These are phyloP conservation scores for Neosalanx taihuensis DNA, from an alignment of 2,797 vertebrate species.

Conservation along the genomic window DNA sequence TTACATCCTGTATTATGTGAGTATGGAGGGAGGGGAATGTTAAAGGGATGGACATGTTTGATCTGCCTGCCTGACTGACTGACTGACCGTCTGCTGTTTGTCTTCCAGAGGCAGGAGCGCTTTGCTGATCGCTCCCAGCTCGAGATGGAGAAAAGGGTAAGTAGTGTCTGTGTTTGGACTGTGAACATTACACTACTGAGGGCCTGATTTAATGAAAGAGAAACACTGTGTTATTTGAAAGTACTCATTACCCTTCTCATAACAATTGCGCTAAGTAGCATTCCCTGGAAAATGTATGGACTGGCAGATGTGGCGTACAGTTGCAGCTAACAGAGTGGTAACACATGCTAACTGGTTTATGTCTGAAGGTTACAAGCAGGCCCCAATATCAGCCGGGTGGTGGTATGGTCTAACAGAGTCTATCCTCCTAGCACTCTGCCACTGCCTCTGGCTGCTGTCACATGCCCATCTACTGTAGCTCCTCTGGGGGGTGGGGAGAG, in stretches of 20 bases:
- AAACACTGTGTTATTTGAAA: no score
- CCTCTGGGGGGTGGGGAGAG: conserved; percentile 10
- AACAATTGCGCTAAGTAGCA: not conserved
- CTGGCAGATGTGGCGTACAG: not conserved
- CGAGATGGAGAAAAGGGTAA: conserved; percentile 99
- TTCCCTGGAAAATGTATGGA: not conserved
- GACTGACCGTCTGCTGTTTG: not conserved
- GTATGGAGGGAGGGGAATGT: not conserved
- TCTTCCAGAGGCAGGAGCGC: conserved; percentile 93
- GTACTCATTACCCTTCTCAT: not conserved
- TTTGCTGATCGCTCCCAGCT: conserved; percentile 96
- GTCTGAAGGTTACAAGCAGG: conserved; percentile 98
- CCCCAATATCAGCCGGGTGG: conserved; percentile 90
- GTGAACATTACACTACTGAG: not conserved
- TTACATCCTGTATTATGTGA: not conserved
- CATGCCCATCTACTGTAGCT: conserved; percentile 39
- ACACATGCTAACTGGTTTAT: conserved; percentile 79
- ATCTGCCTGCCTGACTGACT: conserved; percentile 6
- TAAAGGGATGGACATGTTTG: no score
- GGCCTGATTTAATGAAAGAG: not conserved
- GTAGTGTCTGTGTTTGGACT: not conserved
- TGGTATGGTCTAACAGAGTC: conserved; percentile 88
- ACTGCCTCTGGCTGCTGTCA: conserved; percentile 82
- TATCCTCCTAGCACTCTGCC: conserved; percentile 69
- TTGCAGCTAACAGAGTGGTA: conserved; percentile 47